A percentile compares a stretch with the other conserved stretches of the same genome.
These are phyloP conservation scores for Pipistrellus nathusii DNA, from an alignment of 2,797 vertebrate genomes.

Conservation along the genomic window DNA sequence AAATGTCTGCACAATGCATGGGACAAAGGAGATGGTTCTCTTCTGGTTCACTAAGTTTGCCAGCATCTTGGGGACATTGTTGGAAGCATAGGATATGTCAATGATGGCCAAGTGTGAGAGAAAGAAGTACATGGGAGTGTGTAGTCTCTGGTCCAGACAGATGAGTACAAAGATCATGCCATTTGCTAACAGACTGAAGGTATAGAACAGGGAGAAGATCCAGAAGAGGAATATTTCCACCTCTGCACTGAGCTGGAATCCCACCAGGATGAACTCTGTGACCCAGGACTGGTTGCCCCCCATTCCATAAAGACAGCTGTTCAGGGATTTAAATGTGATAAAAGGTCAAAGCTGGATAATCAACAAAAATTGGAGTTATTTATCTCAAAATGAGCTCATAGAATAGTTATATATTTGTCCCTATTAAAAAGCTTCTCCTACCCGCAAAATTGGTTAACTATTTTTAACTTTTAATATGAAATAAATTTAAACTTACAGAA, in stretches of 20 bases:
- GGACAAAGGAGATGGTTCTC: constrained; percentile 26
- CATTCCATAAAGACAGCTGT: background rate
- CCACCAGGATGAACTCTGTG: constrained; percentile 68
- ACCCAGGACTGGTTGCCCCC: constrained; percentile 60
- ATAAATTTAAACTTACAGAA: background rate
- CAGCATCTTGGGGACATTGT: constrained; percentile 60
- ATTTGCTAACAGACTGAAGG: constrained; percentile 61
- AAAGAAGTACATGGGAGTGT: constrained; percentile 78
- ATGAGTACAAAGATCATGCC: constrained; percentile 71
- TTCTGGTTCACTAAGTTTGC: background rate
- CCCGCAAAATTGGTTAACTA: fast-evolving
- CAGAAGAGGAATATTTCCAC: constrained; percentile 52
- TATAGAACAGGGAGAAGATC: constrained; percentile 65
- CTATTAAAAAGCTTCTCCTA: background rate
- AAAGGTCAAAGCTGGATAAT: background rate
- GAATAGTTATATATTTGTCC: background rate
- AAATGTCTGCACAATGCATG: constrained; percentile 42
- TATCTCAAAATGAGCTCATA: background rate
- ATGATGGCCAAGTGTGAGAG: constrained; percentile 73
- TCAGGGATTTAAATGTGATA: background rate
- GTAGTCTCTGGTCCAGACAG: constrained; percentile 48
- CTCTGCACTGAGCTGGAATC: constrained; percentile 48
- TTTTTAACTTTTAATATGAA: background rate
- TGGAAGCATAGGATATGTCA: constrained; percentile 71
- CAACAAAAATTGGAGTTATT: background rate